Evolutionary conservation across 2,797 vertebrate genomes (phyloP).

Genomic region (Malurus leucopterus): DNA sequence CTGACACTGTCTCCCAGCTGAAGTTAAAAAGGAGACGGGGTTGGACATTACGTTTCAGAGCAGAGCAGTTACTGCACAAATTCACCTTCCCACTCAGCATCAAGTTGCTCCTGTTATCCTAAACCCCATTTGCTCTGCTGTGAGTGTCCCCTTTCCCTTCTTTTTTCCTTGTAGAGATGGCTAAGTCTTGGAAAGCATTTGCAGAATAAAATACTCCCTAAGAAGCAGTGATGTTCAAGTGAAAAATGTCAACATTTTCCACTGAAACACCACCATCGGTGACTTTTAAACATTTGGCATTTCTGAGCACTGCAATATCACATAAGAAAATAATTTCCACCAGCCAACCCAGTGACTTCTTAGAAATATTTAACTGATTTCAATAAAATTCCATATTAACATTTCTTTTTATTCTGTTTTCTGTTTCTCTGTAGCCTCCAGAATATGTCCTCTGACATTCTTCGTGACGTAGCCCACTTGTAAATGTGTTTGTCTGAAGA

Average conservation of each 20-base stretch:
- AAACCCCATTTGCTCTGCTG: not conserved
- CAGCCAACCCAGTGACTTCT: not conserved
- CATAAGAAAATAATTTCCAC: not conserved
- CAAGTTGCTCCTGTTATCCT: not conserved
- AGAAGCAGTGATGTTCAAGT: not conserved
- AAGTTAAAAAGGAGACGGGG: conserved; percentile 23
- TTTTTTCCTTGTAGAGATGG: not conserved
- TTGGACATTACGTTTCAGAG: conserved; percentile 17
- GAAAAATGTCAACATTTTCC: not conserved
- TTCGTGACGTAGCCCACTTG: not conserved
- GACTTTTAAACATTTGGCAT: conserved; percentile 3
- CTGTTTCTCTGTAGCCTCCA: not conserved
- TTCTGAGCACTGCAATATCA: not conserved
- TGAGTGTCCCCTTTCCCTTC: not conserved
- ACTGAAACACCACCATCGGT: not conserved
- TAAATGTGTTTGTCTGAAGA: not conserved
- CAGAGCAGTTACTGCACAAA: conserved; percentile 1
- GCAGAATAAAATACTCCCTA: not conserved
- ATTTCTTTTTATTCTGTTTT: not conserved
- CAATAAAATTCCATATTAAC: not conserved
- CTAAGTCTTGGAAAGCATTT: not conserved
- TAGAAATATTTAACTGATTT: not conserved
- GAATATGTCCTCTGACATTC: not conserved
- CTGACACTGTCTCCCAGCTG: not conserved
- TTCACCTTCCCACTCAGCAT: not conserved